These are phyloP conservation scores for Pteromalus puparum DNA, from an alignment of 1,140 invertebrate genomes.

Conservation along the genomic window DNA sequence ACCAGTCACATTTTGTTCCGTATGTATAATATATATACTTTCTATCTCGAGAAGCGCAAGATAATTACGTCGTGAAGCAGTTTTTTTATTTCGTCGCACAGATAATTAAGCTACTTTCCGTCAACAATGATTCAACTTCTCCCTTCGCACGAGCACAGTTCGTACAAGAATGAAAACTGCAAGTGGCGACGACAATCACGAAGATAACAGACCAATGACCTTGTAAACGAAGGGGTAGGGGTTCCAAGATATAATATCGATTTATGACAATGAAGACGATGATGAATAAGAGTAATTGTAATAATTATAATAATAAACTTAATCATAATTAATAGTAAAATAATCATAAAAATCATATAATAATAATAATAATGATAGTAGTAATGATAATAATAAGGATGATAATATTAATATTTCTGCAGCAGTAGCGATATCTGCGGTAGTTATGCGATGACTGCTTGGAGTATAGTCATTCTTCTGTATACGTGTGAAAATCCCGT, in stretches of 20 bases:
- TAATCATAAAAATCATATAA: conserved; percentile 29
- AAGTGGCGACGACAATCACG: conserved; percentile 43
- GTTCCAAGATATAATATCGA: conserved; percentile 37
- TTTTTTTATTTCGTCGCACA: conserved; percentile 44
- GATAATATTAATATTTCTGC: conserved; percentile 32
- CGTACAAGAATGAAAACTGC: conserved; percentile 15
- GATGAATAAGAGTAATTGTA: conserved; percentile 28
- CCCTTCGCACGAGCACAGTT: conserved; percentile 4
- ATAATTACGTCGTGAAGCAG: conserved; percentile 51
- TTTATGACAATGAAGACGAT: conserved; percentile 45
- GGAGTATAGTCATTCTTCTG: neutral
- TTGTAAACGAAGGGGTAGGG: conserved; percentile 27
- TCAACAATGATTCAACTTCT: conserved; percentile 45
- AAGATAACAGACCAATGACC: conserved; percentile 47
- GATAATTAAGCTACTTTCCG: conserved; percentile 52
- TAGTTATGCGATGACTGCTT: conserved; percentile 13
- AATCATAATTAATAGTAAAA: conserved; percentile 23
- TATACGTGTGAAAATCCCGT: neutral
- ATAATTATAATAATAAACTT: conserved; percentile 15
- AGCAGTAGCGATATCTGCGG: conserved; percentile 38
- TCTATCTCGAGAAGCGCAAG: conserved; percentile 52
- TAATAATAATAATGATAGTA: neutral
- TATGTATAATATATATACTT: conserved; percentile 46
- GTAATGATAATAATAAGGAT: conserved; percentile 23
- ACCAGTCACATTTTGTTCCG: conserved; percentile 47